A percentile compares a stretch with the other conserved stretches of the same genome.
These are phyloP conservation scores for Onychomys arenicola DNA, from an alignment of 2,797 vertebrate genomes.

Conservation along the genomic window DNA sequence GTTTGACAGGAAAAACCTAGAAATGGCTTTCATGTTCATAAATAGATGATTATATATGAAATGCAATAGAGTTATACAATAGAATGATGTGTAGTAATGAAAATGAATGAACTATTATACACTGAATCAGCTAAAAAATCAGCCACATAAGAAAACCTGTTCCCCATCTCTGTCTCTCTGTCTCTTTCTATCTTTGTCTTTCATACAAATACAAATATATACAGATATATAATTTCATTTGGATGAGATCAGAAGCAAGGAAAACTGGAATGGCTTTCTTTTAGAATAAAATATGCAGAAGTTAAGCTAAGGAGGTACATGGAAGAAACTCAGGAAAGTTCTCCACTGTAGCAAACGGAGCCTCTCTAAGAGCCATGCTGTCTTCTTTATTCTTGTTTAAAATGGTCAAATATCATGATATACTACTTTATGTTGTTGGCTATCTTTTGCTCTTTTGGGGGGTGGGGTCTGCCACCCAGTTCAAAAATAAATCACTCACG, in stretches of 20 bases:
- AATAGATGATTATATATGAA: background rate
- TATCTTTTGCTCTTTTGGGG: too few species aligned
- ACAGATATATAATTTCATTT: background rate
- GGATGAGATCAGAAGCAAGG: background rate
- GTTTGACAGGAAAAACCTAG: slow-evolving; percentile 33
- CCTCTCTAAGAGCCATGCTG: background rate
- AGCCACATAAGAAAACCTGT: background rate
- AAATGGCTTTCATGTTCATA: background rate
- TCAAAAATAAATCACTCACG: too few species aligned
- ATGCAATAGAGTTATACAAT: background rate
- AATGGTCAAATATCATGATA: background rate
- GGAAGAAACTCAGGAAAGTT: background rate
- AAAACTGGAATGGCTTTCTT: background rate
- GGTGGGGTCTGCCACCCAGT: too few species aligned
- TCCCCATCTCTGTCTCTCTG: background rate
- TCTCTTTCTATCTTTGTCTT: background rate
- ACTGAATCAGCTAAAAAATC: background rate
- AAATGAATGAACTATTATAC: background rate
- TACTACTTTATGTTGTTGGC: background rate
- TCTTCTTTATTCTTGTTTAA: background rate
- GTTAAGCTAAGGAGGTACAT: background rate
- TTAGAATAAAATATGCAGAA: background rate
- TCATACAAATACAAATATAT: background rate
- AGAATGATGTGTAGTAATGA: background rate
- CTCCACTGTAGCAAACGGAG: background rate